Conservation (phyloP, 2,113 vertebrate genomes). For the Tragulus kanchil region DNA sequence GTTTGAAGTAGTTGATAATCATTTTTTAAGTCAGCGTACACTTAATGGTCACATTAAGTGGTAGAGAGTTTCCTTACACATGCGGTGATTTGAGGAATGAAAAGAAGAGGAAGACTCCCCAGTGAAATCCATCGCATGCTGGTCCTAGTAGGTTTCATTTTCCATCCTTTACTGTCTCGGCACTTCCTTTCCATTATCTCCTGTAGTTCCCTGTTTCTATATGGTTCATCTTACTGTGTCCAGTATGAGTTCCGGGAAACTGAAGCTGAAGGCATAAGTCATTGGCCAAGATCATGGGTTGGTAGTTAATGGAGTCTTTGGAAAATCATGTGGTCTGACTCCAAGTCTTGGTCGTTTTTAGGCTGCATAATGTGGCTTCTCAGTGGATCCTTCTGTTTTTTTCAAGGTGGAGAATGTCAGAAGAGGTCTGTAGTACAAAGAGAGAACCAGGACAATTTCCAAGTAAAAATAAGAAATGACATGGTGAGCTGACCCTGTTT, state of each 20-base stretch:
- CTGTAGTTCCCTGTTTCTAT: neutral
- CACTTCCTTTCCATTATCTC: neutral
- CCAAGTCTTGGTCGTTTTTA: neutral
- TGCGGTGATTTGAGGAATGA: constrained; percentile 31
- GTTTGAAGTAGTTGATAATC: constrained; percentile 5
- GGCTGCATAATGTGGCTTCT: neutral
- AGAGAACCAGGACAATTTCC: neutral
- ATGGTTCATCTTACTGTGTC: neutral
- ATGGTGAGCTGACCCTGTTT: neutral
- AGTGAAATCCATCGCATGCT: neutral
- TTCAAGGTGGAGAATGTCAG: neutral
- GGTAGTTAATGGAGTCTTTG: neutral
- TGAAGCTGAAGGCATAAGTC: neutral
- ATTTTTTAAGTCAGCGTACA: neutral
- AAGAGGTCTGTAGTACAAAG: neutral
- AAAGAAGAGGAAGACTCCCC: neutral
- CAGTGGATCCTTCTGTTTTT: neutral
- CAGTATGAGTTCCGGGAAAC: neutral
- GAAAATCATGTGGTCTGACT: neutral
- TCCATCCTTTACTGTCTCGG: neutral
- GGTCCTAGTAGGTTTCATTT: neutral
- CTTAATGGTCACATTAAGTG: neutral
- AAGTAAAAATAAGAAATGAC: neutral
- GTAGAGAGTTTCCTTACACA: neutral
- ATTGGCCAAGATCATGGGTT: neutral